Conservation (phyloP, 2,797 vertebrate genomes). For the Oophaga sylvatica region DNA sequence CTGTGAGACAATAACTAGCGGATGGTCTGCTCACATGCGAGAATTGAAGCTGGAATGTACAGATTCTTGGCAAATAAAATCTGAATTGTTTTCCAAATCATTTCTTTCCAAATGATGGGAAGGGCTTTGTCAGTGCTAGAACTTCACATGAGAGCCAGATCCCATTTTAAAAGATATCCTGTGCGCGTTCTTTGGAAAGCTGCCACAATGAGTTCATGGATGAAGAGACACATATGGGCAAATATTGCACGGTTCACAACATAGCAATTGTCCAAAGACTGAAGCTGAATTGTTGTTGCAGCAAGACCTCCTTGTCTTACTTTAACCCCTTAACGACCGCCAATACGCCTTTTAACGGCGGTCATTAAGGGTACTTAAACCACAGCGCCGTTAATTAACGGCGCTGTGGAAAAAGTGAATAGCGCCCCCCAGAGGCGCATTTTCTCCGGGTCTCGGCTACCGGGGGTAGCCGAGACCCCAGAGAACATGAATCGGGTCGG, state of each 20-base stretch:
- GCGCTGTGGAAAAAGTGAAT: too few relatives aligned
- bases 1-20: neutral
- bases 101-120: slow-evolving; percentile 18
- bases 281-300: neutral
- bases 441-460: too few relatives aligned
- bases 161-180: slow-evolving; percentile 17
- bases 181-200: neutral
- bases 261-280: slow-evolving; percentile 2
- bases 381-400: too few relatives aligned
- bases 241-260: neutral
- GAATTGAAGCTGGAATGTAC: neutral
- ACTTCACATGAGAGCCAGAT: neutral
- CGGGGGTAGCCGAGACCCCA: too few relatives aligned
- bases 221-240: slow-evolving; percentile 12
- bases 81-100: slow-evolving; percentile 8
- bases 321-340: too few relatives aligned
- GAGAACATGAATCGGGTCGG: too few relatives aligned
- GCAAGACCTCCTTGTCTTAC: neutral
- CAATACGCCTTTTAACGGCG: too few relatives aligned
- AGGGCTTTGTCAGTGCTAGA: neutral
- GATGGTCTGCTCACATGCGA: neutral
- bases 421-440: too few relatives aligned
- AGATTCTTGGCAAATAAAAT: neutral
- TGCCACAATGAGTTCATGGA: slow-evolving; percentile 7
- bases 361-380: too few relatives aligned